These are phyloP conservation scores for Thecocarcelia acutangulata DNA, from an alignment of 2,888 invertebrate species.

Conservation along the genomic window DNA sequence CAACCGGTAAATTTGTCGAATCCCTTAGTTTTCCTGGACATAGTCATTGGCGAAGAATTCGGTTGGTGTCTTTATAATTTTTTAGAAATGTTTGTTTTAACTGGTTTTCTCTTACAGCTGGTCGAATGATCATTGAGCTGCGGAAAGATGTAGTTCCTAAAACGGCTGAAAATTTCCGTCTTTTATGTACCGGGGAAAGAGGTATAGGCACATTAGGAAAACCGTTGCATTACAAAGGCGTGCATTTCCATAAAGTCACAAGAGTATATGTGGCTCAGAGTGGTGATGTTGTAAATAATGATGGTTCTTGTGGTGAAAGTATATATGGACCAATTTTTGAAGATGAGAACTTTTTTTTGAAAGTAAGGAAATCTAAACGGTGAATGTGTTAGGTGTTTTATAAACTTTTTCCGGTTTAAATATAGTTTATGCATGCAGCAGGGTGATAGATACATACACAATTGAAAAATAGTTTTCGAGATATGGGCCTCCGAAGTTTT, in stretches of 20 bases:
- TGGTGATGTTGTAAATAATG: slow-evolving; percentile 88
- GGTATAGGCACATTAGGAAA: slow-evolving; percentile 87
- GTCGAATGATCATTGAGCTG: slow-evolving; percentile 92
- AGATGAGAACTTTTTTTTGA: slow-evolving; percentile 92
- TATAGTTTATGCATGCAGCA: too few relatives aligned
- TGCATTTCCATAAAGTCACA: slow-evolving; percentile 91
- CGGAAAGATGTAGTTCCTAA: slow-evolving; percentile 91
- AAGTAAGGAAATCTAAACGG: slow-evolving; percentile 80
- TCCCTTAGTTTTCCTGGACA: slow-evolving; percentile 88
- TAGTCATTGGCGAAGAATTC: slow-evolving; percentile 86
- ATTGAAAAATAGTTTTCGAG: too few relatives aligned
- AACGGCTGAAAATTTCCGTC: slow-evolving; percentile 95
- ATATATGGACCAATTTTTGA: slow-evolving; percentile 95
- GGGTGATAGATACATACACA: too few relatives aligned
- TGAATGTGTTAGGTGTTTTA: too few relatives aligned
- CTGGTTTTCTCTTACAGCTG: slow-evolving; percentile 83
- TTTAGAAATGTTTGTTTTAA: background rate
- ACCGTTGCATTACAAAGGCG: slow-evolving; percentile 92
- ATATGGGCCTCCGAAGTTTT: too few relatives aligned
- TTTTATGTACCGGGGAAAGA: slow-evolving; percentile 94
- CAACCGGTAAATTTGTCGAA: slow-evolving; percentile 80
- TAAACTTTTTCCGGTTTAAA: too few relatives aligned
- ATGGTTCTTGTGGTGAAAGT: slow-evolving; percentile 96
- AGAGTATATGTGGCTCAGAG: slow-evolving; percentile 95
- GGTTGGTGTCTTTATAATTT: slow-evolving; percentile 82